A percentile compares a stretch with the other conserved stretches of the same genome.
phyloP scores from a whole-genome alignment of 2,113 vertebrate species.

The Arothron firmamentum region DNA sequence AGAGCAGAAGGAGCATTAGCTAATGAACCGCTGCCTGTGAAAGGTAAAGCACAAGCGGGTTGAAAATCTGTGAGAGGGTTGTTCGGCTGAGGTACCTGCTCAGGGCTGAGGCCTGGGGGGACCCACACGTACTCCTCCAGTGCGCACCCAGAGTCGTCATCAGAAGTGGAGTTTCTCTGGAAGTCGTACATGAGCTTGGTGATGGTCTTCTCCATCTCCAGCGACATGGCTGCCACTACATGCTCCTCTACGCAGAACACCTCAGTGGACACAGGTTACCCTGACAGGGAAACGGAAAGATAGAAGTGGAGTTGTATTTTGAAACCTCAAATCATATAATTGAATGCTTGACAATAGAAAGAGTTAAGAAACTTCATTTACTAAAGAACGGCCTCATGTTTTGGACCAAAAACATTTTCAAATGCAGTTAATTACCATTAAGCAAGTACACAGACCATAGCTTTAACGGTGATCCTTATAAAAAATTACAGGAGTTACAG shows the following conservation, averaged over 20 bases:
- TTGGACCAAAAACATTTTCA: too few species aligned
- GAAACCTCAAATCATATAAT: background rate
- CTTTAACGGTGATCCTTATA: too few species aligned
- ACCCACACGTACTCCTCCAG: constrained; percentile 96
- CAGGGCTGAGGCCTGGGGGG: constrained; percentile 91
- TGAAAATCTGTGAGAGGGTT: background rate
- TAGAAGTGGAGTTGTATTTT: background rate
- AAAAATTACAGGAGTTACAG: too few species aligned
- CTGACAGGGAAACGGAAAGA: constrained; percentile 62
- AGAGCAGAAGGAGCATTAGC: constrained; percentile 8
- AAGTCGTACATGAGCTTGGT: constrained; percentile 99
- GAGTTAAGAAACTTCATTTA: too few species aligned
- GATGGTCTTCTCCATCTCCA: constrained; percentile 99
- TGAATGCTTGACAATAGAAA: too few species aligned
- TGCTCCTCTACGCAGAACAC: constrained; percentile 82
- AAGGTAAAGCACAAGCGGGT: background rate
- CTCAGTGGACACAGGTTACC: constrained; percentile 85
- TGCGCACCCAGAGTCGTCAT: constrained; percentile 94
- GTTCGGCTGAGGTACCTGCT: constrained; percentile 80
- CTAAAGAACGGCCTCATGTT: too few species aligned
- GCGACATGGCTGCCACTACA: constrained; percentile 91
- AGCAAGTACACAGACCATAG: too few species aligned
- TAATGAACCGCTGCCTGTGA: constrained; percentile 9
- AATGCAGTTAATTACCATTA: too few species aligned
- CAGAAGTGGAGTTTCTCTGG: constrained; percentile 97